Conservation (phyloP, 1,140 invertebrate species). For the Caenorhabditis latens region DNA sequence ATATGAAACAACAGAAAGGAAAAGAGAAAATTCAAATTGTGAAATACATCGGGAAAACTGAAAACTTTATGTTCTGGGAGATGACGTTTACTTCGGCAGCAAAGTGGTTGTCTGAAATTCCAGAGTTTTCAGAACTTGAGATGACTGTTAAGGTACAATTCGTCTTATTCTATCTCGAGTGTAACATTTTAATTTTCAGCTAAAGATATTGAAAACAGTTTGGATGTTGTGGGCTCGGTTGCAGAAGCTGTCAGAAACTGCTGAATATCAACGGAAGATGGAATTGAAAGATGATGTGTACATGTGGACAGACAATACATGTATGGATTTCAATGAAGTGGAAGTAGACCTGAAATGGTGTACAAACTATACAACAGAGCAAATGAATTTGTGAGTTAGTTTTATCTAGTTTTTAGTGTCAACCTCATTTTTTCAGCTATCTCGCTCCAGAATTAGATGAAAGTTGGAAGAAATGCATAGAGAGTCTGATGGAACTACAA, state of each 20-base stretch:
- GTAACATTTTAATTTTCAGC: too few species aligned
- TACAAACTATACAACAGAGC: slow-evolving; percentile 21
- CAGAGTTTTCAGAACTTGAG: neutral
- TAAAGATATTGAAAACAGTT: neutral
- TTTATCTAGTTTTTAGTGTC: too few species aligned
- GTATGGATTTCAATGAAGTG: neutral
- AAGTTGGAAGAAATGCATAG: neutral
- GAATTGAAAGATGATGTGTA: neutral
- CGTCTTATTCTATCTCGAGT: too few species aligned
- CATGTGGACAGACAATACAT: neutral
- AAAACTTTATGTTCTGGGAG: neutral
- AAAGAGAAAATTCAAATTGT: neutral
- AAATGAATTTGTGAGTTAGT: slow-evolving; percentile 11
- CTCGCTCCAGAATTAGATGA: neutral
- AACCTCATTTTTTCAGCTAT: neutral
- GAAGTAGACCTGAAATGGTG: slow-evolving; percentile 22
- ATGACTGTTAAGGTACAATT: neutral
- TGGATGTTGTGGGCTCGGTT: neutral
- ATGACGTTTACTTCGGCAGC: neutral
- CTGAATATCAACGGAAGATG: neutral
- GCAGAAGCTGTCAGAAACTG: neutral
- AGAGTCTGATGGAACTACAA: neutral
- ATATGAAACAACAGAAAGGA: neutral
- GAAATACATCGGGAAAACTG: neutral
- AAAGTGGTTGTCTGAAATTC: neutral